Percentiles rank a stretch among this genome's conserved stretches.
These are phyloP conservation scores for Lycia hirtaria DNA, from an alignment of 2,888 invertebrate genomes.

Conservation along the genomic window DNA sequence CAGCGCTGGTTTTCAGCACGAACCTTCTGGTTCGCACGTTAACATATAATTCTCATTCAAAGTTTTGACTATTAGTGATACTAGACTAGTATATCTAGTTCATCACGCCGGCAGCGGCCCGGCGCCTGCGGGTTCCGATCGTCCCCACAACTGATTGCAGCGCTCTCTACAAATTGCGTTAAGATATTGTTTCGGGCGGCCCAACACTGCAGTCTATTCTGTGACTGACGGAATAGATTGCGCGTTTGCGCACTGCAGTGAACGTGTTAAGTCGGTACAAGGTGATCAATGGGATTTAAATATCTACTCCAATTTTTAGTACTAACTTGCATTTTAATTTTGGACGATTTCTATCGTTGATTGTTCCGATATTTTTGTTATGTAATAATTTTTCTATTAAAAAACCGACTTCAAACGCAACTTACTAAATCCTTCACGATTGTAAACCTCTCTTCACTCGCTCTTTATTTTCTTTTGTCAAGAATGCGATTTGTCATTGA, in stretches of 20 bases:
- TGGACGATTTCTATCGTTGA: no score
- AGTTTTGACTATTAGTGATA: no score
- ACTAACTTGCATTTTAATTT: neutral
- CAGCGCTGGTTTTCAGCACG: no score
- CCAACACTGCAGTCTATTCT: neutral
- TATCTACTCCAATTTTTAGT: neutral
- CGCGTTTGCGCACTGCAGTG: neutral
- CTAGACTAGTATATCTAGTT: neutral
- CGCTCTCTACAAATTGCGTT: conserved; percentile 5
- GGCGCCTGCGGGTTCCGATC: neutral
- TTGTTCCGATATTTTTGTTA: no score
- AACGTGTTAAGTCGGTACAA: conserved; percentile 1
- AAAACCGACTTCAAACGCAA: no score
- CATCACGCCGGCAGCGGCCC: neutral
- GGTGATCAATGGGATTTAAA: neutral
- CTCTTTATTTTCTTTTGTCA: no score
- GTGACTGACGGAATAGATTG: neutral
- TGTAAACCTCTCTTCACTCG: no score
- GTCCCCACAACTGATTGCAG: conserved; percentile 1
- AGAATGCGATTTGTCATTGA: no score
- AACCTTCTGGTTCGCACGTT: no score
- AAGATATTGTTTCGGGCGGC: conserved; percentile 8
- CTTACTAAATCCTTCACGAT: no score
- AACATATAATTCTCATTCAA: no score
- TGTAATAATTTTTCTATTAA: no score